Evolutionary conservation across 2,113 vertebrate genomes (phyloP).

Genomic region (Rhinoptilus africanus): DNA sequence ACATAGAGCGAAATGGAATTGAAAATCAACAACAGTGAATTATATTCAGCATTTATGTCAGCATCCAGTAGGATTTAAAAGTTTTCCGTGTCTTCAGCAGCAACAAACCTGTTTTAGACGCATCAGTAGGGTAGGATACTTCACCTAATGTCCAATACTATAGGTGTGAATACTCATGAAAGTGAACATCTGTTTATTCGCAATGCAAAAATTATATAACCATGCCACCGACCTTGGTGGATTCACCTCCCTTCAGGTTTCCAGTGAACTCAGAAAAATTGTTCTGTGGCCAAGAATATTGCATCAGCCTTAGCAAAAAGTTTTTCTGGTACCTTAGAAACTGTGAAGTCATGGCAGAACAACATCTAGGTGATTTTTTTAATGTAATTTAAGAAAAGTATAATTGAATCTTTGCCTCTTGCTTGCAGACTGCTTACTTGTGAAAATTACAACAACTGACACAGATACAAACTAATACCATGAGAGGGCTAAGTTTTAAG

Average conservation of each 20-base stretch:
- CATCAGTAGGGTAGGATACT: neutral
- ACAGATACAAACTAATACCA: neutral
- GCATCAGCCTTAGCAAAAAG: slow-evolving; percentile 28
- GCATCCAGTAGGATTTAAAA: neutral
- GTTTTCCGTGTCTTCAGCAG: neutral
- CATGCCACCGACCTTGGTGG: slow-evolving; percentile 11
- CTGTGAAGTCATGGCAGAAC: slow-evolving; percentile 54
- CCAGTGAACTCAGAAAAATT: neutral
- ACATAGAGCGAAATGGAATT: neutral
- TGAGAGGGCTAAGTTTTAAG: slow-evolving; percentile 1
- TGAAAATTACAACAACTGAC: slow-evolving; percentile 43
- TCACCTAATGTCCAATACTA: neutral
- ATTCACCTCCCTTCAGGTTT: slow-evolving; percentile 24
- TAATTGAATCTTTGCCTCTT: neutral
- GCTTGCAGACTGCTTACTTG: slow-evolving; percentile 18
- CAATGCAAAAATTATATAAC: slow-evolving; percentile 15
- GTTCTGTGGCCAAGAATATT: slow-evolving; percentile 22
- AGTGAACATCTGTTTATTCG: slow-evolving; percentile 45
- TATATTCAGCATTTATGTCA: neutral
- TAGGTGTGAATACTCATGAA: slow-evolving; percentile 40
- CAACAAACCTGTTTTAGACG: neutral
- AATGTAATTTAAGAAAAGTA: slow-evolving; percentile 20
- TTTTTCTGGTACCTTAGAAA: slow-evolving; percentile 18
- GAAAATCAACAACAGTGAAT: neutral
- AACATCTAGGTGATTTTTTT: neutral